Evolutionary conservation across 23 tunicate species (phyloP).

Genomic region (Oikopleura dioica): DNA sequence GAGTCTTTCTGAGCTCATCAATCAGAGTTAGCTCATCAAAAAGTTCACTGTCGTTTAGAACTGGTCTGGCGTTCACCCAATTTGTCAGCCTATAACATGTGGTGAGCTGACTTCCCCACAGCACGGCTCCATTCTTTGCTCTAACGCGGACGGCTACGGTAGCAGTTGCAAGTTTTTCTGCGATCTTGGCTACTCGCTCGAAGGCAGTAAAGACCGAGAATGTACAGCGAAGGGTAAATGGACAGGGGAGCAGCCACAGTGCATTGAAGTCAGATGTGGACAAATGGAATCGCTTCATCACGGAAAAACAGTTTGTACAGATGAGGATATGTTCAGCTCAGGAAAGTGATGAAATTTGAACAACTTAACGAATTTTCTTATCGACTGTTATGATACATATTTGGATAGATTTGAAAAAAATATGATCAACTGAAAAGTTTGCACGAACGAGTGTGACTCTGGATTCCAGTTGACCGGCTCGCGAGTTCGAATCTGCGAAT

Average conservation of each 20-base stretch:
- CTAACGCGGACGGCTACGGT: conserved; percentile 24
- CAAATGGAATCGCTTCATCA: conserved; percentile 22
- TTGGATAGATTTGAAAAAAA: too few relatives aligned
- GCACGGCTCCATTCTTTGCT: conserved; percentile 28
- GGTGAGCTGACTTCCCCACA: conserved; percentile 16
- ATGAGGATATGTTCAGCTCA: conserved; percentile 23
- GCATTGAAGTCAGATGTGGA: conserved; percentile 31
- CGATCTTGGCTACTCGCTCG: conserved; percentile 25
- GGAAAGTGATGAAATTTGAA: too few relatives aligned
- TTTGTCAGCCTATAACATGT: conserved; percentile 29
- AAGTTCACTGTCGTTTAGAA: too few relatives aligned
- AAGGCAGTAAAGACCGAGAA: conserved; percentile 19
- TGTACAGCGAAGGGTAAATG: conserved; percentile 32
- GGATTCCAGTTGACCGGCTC: neutral
- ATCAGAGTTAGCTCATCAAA: conserved; percentile 4
- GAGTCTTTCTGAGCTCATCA: neutral
- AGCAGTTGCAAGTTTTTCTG: conserved; percentile 28
- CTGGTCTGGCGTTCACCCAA: conserved; percentile 20
- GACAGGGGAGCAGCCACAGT: conserved; percentile 30
- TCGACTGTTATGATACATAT: too few relatives aligned
- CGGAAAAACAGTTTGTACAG: conserved; percentile 28
- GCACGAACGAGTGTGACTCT: conserved; percentile 10
- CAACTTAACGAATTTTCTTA: too few relatives aligned
- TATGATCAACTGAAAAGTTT: too few relatives aligned
- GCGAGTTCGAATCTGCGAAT: neutral